Percentiles rank a stretch among this genome's conserved stretches.
phyloP scores from a whole-genome alignment of 2,888 invertebrate genomes.

The Drosophila longiperda region DNA sequence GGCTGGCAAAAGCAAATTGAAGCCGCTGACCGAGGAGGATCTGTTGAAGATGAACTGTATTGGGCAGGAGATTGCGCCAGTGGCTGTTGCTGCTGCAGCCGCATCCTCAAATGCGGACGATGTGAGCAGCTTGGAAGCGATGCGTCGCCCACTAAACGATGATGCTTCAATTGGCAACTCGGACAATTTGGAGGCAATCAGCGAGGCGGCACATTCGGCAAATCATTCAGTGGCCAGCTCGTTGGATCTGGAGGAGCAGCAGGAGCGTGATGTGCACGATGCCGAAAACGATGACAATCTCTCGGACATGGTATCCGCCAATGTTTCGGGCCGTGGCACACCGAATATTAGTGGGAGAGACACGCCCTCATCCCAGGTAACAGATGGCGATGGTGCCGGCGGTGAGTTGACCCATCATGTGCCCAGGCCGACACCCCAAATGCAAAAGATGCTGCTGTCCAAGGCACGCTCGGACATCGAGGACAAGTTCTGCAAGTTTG shows the following conservation, averaged over 20 bases:
- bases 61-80: slow-evolving; percentile 76
- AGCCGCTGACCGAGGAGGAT: slow-evolving; percentile 89
- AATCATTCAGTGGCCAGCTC: slow-evolving; percentile 97
- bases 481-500: slow-evolving; percentile 99
- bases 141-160: slow-evolving; percentile 87
- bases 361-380: slow-evolving; percentile 97
- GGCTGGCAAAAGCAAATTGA: slow-evolving; percentile 88
- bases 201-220: slow-evolving; percentile 93
- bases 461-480: slow-evolving; percentile 97
- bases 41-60: slow-evolving; percentile 86
- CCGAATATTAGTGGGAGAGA: slow-evolving; percentile 98
- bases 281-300: slow-evolving; percentile 94
- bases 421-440: slow-evolving; percentile 85
- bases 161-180: slow-evolving; percentile 97
- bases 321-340: slow-evolving; percentile 95
- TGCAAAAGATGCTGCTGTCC: slow-evolving; percentile 88
- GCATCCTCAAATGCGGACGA: slow-evolving; percentile 76
- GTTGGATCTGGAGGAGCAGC: slow-evolving; percentile 93
- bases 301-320: slow-evolving; percentile 98
- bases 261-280: slow-evolving; percentile 71
- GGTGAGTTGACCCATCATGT: slow-evolving; percentile 86
- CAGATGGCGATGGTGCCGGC: slow-evolving; percentile 92
- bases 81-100: slow-evolving; percentile 26
- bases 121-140: slow-evolving; percentile 76
- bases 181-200: slow-evolving; percentile 97